Base-by-base conservation (phyloP, 2,888 invertebrate species). In the Oxycera nigricornis region DNA sequence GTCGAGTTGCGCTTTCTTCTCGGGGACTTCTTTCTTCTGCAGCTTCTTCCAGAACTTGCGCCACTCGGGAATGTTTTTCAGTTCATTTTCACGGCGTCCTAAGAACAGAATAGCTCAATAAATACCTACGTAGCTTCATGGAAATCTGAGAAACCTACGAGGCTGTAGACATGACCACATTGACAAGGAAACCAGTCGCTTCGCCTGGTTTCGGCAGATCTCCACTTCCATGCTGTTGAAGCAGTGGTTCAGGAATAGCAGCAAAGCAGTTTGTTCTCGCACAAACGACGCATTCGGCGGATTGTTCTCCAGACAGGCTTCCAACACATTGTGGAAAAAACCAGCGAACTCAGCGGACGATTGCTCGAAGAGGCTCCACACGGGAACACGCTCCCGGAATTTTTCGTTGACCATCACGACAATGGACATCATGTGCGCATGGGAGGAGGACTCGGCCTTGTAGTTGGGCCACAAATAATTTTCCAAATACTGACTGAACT, bases 391-490 rank as follows among this genome's bases (percentile, higher is more conserved):
- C 86, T 99, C 99, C 1, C 98, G 88, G 82, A 97, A 97, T 84
- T 99, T 99, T 84, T 99, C 98, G 87, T 99, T 99, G 59, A 98
- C 91, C 95, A 99, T 96, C 0, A 95, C 92, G n/a, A 97, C 94
- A 78, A 99, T 96, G 0, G 98, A 97, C 91, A 99, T 91, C 81
- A 97, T 90, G 84, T 98, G 97, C n/a, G 93, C 91, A 80, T 92
- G 90, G 1, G 92, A 89, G 1, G 95, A 91, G 78, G 87, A 86
- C n/a, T 89, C 90, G 0, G 91, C 88, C 73, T 88, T 87, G 84
- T 95, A 99, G 86, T 98, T 95, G 0, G 97, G 97, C 99, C 98
- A 99, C 70, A 99, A 84, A 84, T 94, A 98, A 82, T 94, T 95
- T 85, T 99, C 99, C 79, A 99, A 85, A 84, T 98, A 99, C 82